Percentiles rank a stretch among this genome's conserved stretches.
These are phyloP conservation scores for Sapayoa aenigma DNA, from an alignment of 2,113 vertebrate species.

Conservation along the genomic window DNA sequence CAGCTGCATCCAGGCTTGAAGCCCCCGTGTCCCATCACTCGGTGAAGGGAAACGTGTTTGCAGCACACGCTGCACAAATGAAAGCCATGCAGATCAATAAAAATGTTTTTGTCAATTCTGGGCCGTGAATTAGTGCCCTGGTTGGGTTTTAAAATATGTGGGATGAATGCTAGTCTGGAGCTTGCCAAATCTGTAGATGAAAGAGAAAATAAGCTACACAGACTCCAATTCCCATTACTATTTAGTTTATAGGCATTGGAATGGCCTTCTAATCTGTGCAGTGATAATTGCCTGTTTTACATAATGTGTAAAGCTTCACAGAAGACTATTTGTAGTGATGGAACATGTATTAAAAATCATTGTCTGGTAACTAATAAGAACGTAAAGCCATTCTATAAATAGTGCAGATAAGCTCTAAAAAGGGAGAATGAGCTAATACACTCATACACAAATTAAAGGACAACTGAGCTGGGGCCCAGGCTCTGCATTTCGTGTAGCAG, in stretches of 20 bases:
- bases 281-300: constrained; percentile 55
- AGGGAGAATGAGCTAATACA: constrained; percentile 27
- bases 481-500: not conserved
- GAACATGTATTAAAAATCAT: constrained; percentile 41
- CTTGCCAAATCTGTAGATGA: not conserved
- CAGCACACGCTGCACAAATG: not conserved
- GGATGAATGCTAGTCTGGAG: not conserved
- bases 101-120: not conserved
- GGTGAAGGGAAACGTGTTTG: not conserved
- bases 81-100: not conserved
- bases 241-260: not conserved
- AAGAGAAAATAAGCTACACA: not conserved
- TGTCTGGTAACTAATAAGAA: constrained; percentile 42
- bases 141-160: not conserved
- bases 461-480: accelerated
- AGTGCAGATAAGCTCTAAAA: not conserved
- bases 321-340: not conserved
- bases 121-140: not conserved
- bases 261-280: constrained; percentile 44
- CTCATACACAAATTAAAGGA: not conserved
- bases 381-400: constrained; percentile 56
- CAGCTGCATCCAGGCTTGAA: constrained; percentile 33
- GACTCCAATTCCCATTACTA: not conserved
- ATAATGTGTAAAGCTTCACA: constrained; percentile 24
- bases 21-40: not conserved